Conservation (phyloP, 2,113 vertebrate genomes). For the Silurus meridionalis region DNA sequence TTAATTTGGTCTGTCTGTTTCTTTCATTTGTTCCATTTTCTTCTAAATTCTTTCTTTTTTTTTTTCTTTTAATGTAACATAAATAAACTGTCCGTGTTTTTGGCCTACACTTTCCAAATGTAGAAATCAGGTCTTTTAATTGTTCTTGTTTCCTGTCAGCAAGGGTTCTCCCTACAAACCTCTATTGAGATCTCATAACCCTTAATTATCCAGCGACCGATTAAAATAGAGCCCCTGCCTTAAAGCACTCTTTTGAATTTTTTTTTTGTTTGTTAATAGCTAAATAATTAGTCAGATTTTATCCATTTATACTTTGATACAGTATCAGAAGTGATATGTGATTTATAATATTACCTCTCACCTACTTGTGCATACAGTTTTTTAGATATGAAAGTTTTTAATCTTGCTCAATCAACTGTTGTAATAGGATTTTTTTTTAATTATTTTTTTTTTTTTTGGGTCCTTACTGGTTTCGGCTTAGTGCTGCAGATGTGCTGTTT, state of each 20-base stretch:
- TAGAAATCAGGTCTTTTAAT: not conserved
- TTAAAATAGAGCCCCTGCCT: not conserved
- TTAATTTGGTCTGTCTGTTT: not conserved
- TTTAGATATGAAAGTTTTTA: not conserved
- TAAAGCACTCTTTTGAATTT: not conserved
- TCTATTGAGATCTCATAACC: not conserved
- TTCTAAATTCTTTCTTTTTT: not conserved
- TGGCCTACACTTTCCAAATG: not conserved
- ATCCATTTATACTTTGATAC: not conserved
- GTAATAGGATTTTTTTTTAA: not conserved
- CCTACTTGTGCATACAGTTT: not conserved
- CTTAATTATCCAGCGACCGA: not conserved
- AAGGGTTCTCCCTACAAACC: not conserved
- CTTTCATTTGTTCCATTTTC: not conserved
- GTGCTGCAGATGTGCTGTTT: slow-evolving; percentile 1
- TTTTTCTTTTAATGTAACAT: too few species aligned
- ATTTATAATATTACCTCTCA: not conserved
- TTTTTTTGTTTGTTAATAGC: not conserved
- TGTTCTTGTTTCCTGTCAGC: not conserved
- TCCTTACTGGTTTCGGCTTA: slow-evolving; percentile 10
- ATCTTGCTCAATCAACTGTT: not conserved
- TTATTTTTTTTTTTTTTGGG: not conserved
- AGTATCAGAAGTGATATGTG: not conserved
- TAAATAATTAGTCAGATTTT: not conserved
- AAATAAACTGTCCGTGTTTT: not conserved